Evolutionary conservation across 2,113 vertebrate genomes (phyloP).

Genomic region (Cyprinodon brontotheroides): DNA sequence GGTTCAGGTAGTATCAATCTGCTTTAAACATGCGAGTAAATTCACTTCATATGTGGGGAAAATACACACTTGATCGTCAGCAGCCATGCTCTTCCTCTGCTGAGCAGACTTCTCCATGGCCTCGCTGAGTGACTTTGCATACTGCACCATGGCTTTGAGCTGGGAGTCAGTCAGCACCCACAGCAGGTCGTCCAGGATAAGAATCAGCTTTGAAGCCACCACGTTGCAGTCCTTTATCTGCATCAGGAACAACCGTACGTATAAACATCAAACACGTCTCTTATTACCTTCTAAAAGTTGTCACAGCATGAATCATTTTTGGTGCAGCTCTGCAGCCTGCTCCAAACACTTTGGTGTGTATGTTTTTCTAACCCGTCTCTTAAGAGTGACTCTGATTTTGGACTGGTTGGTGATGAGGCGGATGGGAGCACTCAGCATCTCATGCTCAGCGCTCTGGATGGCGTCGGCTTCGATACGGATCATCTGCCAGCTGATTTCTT

Average conservation of each 20-base stretch:
- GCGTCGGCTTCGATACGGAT: conserved; percentile 98
- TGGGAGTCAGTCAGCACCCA: conserved; percentile 99
- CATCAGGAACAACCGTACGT: background rate
- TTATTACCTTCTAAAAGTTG: background rate
- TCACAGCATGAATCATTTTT: background rate
- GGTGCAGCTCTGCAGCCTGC: background rate
- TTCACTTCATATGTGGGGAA: no score
- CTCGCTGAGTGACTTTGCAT: conserved; percentile 97
- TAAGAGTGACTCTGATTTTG: conserved; percentile 94
- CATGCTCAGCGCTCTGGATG: conserved; percentile 93
- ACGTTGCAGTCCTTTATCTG: conserved; percentile 97
- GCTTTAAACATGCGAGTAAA: no score
- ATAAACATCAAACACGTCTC: conserved; percentile 17
- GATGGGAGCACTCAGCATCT: conserved; percentile 95
- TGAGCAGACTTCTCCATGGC: conserved; percentile 97
- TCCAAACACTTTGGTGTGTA: background rate
- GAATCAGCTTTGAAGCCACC: conserved; percentile 92
- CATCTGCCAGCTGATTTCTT: conserved; percentile 99
- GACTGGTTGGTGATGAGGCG: conserved; percentile 98
- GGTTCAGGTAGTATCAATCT: background rate
- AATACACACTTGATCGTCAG: conserved; percentile 80
- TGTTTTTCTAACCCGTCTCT: conserved; percentile 88
- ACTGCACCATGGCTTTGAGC: conserved; percentile 98
- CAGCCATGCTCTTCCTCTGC: conserved; percentile 95
- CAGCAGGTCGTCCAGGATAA: conserved; percentile 94